Evolutionary conservation across 2,888 invertebrate species (phyloP).

Genomic region (Spisula subtruncata): DNA sequence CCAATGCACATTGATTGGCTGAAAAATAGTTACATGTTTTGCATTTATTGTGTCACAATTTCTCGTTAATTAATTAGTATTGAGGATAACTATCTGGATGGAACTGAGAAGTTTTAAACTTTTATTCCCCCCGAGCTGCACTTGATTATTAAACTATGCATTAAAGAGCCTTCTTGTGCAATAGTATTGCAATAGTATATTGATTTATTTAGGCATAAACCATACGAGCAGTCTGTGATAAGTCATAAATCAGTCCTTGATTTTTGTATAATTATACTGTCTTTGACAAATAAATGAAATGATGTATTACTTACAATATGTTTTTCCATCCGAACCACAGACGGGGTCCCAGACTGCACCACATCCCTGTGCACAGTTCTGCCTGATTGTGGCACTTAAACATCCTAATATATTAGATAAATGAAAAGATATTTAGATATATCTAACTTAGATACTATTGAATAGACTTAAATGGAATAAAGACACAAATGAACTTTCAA

Average conservation of each 20-base stretch:
- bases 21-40: not conserved
- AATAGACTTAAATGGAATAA: too few relatives aligned
- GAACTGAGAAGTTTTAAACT: too few relatives aligned
- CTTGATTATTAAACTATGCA: too few relatives aligned
- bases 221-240: not conserved
- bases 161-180: too few relatives aligned
- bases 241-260: not conserved
- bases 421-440: not conserved
- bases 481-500: too few relatives aligned
- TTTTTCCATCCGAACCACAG: slow-evolving; percentile 33
- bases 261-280: too few relatives aligned
- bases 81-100: too few relatives aligned
- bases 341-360: slow-evolving; percentile 7
- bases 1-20: slow-evolving; percentile 32
- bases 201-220: not conserved
- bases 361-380: slow-evolving; percentile 26
- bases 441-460: too few relatives aligned
- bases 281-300: not conserved
- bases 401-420: not conserved
- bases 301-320: slow-evolving; percentile 27
- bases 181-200: too few relatives aligned
- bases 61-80: not conserved
- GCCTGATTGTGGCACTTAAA: not conserved
- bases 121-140: too few relatives aligned
- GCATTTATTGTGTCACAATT: not conserved